Evolutionary conservation across 2,797 vertebrate genomes (phyloP).

Genomic region (Mus spretus): DNA sequence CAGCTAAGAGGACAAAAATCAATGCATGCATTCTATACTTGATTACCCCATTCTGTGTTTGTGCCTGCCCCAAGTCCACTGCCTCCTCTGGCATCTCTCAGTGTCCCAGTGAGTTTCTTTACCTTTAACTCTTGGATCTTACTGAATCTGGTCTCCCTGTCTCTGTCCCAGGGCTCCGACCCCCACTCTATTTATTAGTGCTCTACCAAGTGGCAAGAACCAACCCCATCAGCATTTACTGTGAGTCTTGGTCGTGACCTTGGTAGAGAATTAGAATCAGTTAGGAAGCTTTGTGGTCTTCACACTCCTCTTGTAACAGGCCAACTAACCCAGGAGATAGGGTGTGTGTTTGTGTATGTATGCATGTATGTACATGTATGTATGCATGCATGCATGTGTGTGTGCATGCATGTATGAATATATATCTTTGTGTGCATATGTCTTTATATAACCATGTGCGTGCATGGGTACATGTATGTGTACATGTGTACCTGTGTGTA

Average conservation of each 20-base stretch:
- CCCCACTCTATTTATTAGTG: not conserved
- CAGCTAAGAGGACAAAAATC: not conserved
- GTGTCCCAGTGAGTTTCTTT: not conserved
- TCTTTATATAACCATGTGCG: not conserved
- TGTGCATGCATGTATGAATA: not conserved
- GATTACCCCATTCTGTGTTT: not conserved
- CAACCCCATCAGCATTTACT: too few species aligned
- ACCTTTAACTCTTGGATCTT: not conserved
- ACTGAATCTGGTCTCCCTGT: not conserved
- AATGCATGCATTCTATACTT: not conserved
- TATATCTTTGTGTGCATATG: not conserved
- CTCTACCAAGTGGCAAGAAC: not conserved
- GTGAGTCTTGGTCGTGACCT: not conserved
- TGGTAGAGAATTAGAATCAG: not conserved
- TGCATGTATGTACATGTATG: not conserved
- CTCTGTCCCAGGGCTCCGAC: not conserved
- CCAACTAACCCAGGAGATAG: not conserved
- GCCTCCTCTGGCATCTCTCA: not conserved
- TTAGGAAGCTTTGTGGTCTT: not conserved
- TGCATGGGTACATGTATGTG: too few species aligned
- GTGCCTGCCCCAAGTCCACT: fast-evolving
- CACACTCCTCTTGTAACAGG: not conserved
- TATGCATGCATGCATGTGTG: not conserved
- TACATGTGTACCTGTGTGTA: not conserved
- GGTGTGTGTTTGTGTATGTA: not conserved